Conservation (phyloP, 1,140 invertebrate species). For the Drosophila paulistorum region DNA sequence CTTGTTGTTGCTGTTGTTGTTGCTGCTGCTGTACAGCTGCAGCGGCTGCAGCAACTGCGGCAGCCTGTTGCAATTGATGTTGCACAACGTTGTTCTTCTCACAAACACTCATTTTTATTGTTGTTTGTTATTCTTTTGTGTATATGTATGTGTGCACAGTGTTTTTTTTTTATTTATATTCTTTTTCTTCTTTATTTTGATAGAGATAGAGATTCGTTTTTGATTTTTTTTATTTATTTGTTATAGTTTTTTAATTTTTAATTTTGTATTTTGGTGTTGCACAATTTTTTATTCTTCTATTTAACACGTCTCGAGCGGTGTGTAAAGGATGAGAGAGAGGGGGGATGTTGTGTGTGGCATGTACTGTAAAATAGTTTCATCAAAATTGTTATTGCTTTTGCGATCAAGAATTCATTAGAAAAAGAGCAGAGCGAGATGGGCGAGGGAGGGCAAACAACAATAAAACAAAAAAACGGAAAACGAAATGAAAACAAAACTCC, state of each 20-base stretch:
- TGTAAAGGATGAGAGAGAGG: slow-evolving; percentile 9
- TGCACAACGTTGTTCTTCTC: slow-evolving; percentile 85
- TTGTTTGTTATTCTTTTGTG: slow-evolving; percentile 27
- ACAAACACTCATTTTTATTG: slow-evolving; percentile 86
- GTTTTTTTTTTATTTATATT: slow-evolving; percentile 13
- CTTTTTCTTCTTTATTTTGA: background rate
- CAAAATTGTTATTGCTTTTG: slow-evolving; percentile 35
- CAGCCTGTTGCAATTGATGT: slow-evolving; percentile 74
- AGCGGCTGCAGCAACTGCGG: slow-evolving; percentile 52
- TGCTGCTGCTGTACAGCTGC: slow-evolving; percentile 50
- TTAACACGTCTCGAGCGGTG: slow-evolving; percentile 50
- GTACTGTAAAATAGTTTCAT: slow-evolving; percentile 42
- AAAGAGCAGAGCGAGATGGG: background rate
- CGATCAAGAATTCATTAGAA: slow-evolving; percentile 9
- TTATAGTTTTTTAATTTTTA: slow-evolving; percentile 51
- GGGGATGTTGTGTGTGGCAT: slow-evolving; percentile 11
- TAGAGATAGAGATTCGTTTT: slow-evolving; percentile 50
- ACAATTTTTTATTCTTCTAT: slow-evolving; percentile 52
- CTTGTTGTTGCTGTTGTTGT: slow-evolving; percentile 55
- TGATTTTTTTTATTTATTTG: slow-evolving; percentile 16
- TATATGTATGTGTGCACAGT: slow-evolving; percentile 48
- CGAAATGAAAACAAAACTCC: slow-evolving; percentile 76
- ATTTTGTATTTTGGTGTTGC: slow-evolving; percentile 29
- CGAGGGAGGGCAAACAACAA: slow-evolving; percentile 13
- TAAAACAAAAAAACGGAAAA: slow-evolving; percentile 44